phyloP scores from a whole-genome alignment of 2,888 invertebrate genomes.

The Tipula helvola region DNA sequence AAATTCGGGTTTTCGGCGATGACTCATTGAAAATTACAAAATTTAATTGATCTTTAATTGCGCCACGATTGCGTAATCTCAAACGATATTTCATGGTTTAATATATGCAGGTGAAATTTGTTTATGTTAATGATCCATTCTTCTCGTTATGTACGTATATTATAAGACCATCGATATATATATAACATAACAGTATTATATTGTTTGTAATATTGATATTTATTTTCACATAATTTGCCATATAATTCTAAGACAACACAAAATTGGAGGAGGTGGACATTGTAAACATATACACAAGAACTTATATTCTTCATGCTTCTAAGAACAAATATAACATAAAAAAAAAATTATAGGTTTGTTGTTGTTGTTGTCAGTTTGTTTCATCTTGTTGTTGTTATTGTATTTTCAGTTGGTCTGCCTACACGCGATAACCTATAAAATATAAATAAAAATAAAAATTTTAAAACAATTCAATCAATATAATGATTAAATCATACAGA shows the following conservation, averaged over 20 bases:
- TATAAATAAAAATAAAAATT: neutral
- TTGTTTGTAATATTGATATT: neutral
- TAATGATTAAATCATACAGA: neutral
- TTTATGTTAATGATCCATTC: neutral
- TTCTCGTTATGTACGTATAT: neutral
- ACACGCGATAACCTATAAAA: neutral
- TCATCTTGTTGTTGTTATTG: neutral
- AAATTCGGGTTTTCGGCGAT: neutral
- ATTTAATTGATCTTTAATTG: neutral
- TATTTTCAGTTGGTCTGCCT: neutral
- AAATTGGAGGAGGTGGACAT: neutral
- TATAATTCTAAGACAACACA: neutral
- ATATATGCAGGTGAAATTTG: neutral
- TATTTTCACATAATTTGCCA: neutral
- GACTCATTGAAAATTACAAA: neutral
- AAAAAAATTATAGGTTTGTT: neutral
- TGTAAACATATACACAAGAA: neutral
- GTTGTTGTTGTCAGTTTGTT: neutral
- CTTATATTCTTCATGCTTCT: neutral
- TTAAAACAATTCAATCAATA: constrained; percentile 4
- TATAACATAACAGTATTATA: neutral
- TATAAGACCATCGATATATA: neutral
- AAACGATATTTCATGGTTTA: neutral
- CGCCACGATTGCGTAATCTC: neutral
- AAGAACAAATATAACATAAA: neutral